Percentiles rank a stretch among this genome's conserved stretches.
Conservation (phyloP, 2,113 vertebrate species). For the Mormyrus lacerda region DNA sequence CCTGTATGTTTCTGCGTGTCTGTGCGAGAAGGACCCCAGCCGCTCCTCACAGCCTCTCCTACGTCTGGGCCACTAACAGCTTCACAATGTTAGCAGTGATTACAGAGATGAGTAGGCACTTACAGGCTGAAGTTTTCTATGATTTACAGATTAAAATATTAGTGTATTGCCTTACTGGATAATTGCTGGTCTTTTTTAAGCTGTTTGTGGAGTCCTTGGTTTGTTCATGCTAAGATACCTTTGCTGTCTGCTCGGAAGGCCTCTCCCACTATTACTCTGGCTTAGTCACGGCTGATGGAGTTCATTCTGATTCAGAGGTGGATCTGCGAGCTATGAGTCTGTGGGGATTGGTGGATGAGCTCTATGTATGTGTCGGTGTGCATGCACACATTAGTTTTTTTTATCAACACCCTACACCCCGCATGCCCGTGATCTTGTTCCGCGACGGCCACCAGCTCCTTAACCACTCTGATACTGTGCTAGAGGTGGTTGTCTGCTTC, state of each 20-base stretch:
- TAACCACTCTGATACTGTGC: slow-evolving; percentile 70
- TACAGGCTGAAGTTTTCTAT: not conserved
- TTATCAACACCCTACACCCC: slow-evolving; percentile 5
- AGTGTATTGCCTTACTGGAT: not conserved
- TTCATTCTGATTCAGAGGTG: not conserved
- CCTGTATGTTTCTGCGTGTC: not conserved
- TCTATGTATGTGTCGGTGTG: not conserved
- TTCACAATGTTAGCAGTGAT: not conserved
- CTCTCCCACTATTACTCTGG: not conserved
- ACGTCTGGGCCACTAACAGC: not conserved
- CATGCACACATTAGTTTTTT: not conserved
- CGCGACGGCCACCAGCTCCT: slow-evolving; percentile 51
- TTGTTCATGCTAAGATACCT: not conserved
- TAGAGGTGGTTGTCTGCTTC: slow-evolving; percentile 91
- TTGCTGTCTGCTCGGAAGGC: not conserved
- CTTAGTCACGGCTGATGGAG: not conserved
- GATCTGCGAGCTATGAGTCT: not conserved
- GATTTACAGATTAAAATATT: not conserved
- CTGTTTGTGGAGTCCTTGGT: not conserved
- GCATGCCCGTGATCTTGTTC: not conserved
- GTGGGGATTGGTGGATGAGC: not conserved
- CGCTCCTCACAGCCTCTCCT: not conserved
- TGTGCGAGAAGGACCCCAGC: not conserved
- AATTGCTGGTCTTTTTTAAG: not conserved
- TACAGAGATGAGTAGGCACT: not conserved